Evolutionary conservation across 1,140 invertebrate genomes (phyloP).

Genomic region (Leucophenga varia): DNA sequence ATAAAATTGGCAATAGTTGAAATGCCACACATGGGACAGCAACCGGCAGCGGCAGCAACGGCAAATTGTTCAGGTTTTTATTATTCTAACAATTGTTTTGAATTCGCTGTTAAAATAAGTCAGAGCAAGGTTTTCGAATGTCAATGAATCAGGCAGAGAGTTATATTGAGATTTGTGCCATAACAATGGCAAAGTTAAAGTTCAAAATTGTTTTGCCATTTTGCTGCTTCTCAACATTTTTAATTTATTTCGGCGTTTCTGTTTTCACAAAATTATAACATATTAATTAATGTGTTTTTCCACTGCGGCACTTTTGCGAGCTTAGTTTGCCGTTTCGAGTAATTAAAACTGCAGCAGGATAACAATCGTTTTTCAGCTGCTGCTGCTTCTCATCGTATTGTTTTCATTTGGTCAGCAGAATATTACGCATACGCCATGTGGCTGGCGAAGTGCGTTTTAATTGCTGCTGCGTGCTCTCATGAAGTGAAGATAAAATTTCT

Average conservation of each 20-base stretch:
- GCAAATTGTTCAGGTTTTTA: too few species aligned
- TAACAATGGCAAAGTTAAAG: too few species aligned
- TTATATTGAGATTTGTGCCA: not conserved
- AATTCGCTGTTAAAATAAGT: too few species aligned
- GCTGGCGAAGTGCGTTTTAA: slow-evolving; percentile 31
- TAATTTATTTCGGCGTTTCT: too few species aligned
- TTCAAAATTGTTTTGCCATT: too few species aligned
- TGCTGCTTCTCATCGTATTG: slow-evolving; percentile 9
- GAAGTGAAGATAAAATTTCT: slow-evolving; percentile 33
- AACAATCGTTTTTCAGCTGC: slow-evolving; percentile 25
- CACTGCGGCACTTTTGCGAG: slow-evolving; percentile 5
- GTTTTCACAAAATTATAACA: too few species aligned
- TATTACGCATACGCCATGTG: slow-evolving; percentile 37
- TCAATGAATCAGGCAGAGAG: not conserved
- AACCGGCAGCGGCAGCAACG: too few species aligned
- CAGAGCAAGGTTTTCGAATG: too few species aligned
- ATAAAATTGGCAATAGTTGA: not conserved
- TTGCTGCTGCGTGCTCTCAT: slow-evolving; percentile 35
- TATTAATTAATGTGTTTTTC: slow-evolving; percentile 14
- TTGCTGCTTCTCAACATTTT: too few species aligned
- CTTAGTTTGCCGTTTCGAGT: slow-evolving; percentile 10
- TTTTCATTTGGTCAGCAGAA: slow-evolving; percentile 16
- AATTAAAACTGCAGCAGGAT: slow-evolving; percentile 27
- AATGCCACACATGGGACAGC: not conserved
- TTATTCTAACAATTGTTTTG: too few species aligned